Conservation (phyloP, 2,113 vertebrate species). For the Hoplias malabaricus region DNA sequence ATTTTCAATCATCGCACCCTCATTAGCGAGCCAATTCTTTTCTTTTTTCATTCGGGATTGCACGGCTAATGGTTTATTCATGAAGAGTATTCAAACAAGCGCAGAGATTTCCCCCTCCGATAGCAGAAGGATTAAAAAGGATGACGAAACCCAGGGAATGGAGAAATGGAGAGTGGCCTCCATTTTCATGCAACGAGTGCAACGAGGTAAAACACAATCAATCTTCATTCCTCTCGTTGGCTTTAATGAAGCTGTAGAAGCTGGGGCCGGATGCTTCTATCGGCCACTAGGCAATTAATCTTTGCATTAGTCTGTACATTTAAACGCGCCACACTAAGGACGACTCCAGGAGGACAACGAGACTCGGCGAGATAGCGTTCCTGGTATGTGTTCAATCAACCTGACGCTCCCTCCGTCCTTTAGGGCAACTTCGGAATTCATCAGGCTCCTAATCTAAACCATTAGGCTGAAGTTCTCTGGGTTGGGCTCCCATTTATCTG, state of each 20-base stretch:
- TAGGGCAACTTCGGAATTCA: slow-evolving; percentile 49
- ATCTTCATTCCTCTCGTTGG: slow-evolving; percentile 49
- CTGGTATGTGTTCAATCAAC: slow-evolving; percentile 52
- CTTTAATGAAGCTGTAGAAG: slow-evolving; percentile 51
- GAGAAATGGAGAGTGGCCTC: slow-evolving; percentile 42
- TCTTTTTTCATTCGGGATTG: slow-evolving; percentile 40
- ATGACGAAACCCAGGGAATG: slow-evolving; percentile 34
- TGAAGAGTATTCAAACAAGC: slow-evolving; percentile 57
- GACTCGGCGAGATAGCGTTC: slow-evolving; percentile 18
- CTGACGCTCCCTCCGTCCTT: slow-evolving; percentile 28
- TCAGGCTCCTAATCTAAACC: slow-evolving; percentile 32
- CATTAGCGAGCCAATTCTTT: slow-evolving; percentile 50
- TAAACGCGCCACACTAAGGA: slow-evolving; percentile 40
- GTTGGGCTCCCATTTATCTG: slow-evolving; percentile 33
- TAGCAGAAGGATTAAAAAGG: slow-evolving; percentile 61
- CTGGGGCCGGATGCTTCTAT: slow-evolving; percentile 51
- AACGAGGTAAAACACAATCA: slow-evolving; percentile 45
- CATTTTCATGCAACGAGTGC: slow-evolving; percentile 32
- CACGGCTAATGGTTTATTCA: slow-evolving; percentile 62
- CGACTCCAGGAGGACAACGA: slow-evolving; percentile 1
- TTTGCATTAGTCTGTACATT: slow-evolving; percentile 55
- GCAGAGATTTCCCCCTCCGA: slow-evolving; percentile 58
- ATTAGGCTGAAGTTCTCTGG: slow-evolving; percentile 33
- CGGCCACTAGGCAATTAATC: slow-evolving; percentile 54
- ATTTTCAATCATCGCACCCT: slow-evolving; percentile 49